Evolutionary conservation across 2,888 invertebrate genomes (phyloP).

Genomic region (Aphidoletes aphidimyza): DNA sequence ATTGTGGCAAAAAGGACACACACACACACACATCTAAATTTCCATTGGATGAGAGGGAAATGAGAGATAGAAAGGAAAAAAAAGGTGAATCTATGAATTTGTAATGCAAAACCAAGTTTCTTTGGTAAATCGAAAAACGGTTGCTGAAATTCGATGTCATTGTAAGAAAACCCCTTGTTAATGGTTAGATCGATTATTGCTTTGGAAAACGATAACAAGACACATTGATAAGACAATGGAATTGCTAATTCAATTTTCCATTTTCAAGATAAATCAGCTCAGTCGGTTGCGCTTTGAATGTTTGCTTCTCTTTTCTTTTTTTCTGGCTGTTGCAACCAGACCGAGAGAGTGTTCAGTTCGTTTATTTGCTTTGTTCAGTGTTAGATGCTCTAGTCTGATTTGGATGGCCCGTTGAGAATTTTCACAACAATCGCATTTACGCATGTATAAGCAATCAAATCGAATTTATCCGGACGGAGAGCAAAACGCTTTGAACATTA

Average conservation of each 20-base stretch:
- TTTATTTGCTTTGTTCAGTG: no score
- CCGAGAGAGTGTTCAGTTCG: no score
- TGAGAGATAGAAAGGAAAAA: neutral
- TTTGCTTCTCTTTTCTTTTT: neutral
- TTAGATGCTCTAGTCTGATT: no score
- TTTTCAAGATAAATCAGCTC: constrained; percentile 13
- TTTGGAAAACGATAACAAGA: constrained; percentile 14
- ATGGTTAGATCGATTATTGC: constrained; percentile 41
- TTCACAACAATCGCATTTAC: neutral
- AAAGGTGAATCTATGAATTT: constrained; percentile 47
- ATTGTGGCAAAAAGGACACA: constrained; percentile 12
- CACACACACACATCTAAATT: no score
- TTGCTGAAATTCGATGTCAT: neutral
- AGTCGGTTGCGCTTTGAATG: neutral
- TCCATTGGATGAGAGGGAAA: no score
- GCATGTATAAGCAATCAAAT: constrained; percentile 46
- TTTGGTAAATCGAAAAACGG: neutral
- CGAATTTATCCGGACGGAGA: constrained; percentile 14
- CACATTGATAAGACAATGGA: constrained; percentile 40
- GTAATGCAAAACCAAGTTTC: neutral
- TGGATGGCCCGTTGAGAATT: neutral
- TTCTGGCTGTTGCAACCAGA: no score
- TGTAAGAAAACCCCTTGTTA: constrained; percentile 33
- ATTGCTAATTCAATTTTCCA: constrained; percentile 51
- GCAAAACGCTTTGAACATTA: no score